A percentile compares a stretch with the other conserved stretches of the same genome.
Evolutionary conservation across 1,140 invertebrate genomes (phyloP).

Genomic region (Grapholita molesta): DNA sequence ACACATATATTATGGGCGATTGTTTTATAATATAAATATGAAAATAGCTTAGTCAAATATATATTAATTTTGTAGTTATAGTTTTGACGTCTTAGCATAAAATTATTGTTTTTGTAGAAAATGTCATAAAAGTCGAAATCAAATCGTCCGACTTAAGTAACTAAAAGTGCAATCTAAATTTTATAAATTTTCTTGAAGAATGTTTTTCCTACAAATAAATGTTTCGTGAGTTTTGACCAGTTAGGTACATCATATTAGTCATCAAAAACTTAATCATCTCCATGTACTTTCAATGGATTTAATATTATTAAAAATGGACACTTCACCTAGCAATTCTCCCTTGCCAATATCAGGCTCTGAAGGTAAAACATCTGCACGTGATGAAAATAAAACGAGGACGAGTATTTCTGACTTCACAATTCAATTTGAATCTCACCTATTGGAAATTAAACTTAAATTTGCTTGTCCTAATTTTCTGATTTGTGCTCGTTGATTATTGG

Average conservation of each 20-base stretch:
- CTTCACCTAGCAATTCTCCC: background rate
- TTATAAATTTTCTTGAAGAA: too few relatives aligned
- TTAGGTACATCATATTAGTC: background rate
- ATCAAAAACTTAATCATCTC: background rate
- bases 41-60: too few relatives aligned
- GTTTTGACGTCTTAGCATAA: too few relatives aligned
- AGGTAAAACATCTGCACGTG: background rate
- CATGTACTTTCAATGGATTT: background rate
- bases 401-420: background rate
- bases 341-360: background rate
- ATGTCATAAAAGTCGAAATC: too few relatives aligned
- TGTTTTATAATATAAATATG: too few relatives aligned
- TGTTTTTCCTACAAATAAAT: too few relatives aligned
- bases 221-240: background rate
- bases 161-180: too few relatives aligned
- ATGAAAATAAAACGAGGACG: constrained; percentile 11
- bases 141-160: too few relatives aligned
- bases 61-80: too few relatives aligned
- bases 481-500: constrained; percentile 3
- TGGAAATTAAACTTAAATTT: background rate
- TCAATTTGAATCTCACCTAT: background rate
- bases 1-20: too few relatives aligned
- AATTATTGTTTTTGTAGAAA: too few relatives aligned
- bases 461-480: constrained; percentile 1
- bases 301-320: background rate